Percentiles rank a stretch among this genome's conserved stretches.
phyloP scores from a whole-genome alignment of 1,140 invertebrate genomes.

The Drosophila ercepeae region DNA sequence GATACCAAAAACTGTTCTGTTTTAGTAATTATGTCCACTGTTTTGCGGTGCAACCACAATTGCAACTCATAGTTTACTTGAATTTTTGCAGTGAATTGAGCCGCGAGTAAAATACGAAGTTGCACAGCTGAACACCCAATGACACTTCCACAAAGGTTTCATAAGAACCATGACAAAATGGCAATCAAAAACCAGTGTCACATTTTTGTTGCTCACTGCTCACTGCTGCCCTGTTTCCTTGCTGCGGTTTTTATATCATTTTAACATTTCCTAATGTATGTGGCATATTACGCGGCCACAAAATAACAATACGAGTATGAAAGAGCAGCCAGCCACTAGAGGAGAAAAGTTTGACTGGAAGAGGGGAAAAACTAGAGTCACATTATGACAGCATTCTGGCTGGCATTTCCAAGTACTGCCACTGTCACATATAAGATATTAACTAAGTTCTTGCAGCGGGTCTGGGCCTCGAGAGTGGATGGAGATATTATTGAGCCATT shows the following conservation, averaged over 20 bases:
- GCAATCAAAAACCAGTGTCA: constrained; percentile 71
- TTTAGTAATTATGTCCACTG: background rate
- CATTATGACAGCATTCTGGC: constrained; percentile 47
- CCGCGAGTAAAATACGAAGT: constrained; percentile 71
- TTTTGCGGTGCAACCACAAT: constrained; percentile 45
- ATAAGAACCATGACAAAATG: constrained; percentile 41
- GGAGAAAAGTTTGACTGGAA: constrained; percentile 45
- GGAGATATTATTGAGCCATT: constrained; percentile 60
- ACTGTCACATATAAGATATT: constrained; percentile 36
- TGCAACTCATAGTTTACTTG: constrained; percentile 72
- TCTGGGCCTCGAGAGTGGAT: constrained; percentile 37
- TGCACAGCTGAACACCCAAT: constrained; percentile 73
- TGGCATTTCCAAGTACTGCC: constrained; percentile 59
- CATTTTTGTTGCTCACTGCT: constrained; percentile 72
- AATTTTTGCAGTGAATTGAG: constrained; percentile 76
- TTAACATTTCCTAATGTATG: constrained; percentile 79
- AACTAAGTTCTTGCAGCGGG: constrained; percentile 42
- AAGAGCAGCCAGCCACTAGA: constrained; percentile 15
- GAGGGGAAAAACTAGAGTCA: constrained; percentile 35
- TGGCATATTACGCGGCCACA: constrained; percentile 64
- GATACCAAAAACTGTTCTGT: too few relatives aligned
- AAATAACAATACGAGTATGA: constrained; percentile 41
- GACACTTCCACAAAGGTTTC: constrained; percentile 6
- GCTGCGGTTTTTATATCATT: constrained; percentile 69
- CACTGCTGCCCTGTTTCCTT: constrained; percentile 56